A percentile compares a stretch with the other conserved stretches of the same genome.
These are phyloP conservation scores for Camptogramma bilineatum DNA, from an alignment of 2,888 invertebrate genomes.

Conservation along the genomic window DNA sequence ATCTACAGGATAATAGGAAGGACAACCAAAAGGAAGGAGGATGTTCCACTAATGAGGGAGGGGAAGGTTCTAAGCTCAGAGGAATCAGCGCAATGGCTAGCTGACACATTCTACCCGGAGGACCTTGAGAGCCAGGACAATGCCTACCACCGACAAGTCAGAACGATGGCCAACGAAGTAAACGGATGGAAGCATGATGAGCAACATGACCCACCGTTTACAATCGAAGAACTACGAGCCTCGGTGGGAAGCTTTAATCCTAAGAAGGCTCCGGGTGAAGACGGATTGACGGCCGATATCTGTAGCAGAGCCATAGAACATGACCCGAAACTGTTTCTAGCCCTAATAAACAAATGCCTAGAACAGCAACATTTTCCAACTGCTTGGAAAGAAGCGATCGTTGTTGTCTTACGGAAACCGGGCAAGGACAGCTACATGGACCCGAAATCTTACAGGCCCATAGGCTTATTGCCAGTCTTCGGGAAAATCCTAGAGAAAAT, in stretches of 20 bases:
- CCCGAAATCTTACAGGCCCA: neutral
- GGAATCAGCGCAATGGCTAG: constrained; percentile 11
- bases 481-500: neutral
- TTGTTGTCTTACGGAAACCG: neutral
- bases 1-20: no score
- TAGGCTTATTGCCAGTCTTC: neutral
- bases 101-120: constrained; percentile 27
- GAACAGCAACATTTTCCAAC: constrained; percentile 29
- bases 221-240: constrained; percentile 23
- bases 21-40: constrained; percentile 1
- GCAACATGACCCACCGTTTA: constrained; percentile 36
- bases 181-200: constrained; percentile 11
- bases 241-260: constrained; percentile 26
- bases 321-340: constrained; percentile 19
- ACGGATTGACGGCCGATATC: constrained; percentile 8
- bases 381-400: neutral
- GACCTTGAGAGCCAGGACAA: constrained; percentile 20
- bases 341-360: constrained; percentile 35
- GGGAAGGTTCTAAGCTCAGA: neutral
- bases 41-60: constrained; percentile 3
- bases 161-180: constrained; percentile 6
- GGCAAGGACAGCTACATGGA: neutral
- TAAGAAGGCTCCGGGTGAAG: constrained; percentile 37
- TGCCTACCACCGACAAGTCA: constrained; percentile 11
- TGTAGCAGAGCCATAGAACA: constrained; percentile 37